Evolutionary conservation across 2,797 vertebrate species (phyloP), one percentile per base, ranked within the genome.

Genomic region (Aselliscus stoliczkanus): DNA sequence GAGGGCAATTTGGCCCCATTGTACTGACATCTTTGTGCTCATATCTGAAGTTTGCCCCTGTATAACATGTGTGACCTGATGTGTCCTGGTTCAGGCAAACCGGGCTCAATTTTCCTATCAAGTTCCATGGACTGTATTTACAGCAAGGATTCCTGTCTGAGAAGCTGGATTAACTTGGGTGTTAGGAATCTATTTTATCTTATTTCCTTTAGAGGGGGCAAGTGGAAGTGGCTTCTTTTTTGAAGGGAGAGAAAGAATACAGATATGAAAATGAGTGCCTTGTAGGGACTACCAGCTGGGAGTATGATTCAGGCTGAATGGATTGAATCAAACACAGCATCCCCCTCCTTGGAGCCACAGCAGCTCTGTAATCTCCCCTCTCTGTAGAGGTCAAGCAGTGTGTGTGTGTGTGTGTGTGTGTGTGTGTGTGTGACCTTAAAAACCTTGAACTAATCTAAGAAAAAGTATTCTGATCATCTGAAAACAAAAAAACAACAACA

Each of bases 71-170:
- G 76, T 92, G 90, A 95, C 77, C 90, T 84, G 42, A 76, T 18
- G 67, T 58, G 56, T 82, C 96, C 75, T 64, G 50, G n/a, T 83
- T 96, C 65, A 31, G 83, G 75, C 34, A 85, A 90, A 39, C 72
- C 58, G 47, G 79, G 39, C 84, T 82, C 58, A 34, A 14, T 67
- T 76, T 83, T 90, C 70, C 70, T 90, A 37, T 93, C 93, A 96
- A 79, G 92, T 96, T 94, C 54, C 67, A 65, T 0, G 17, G 42
- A 73, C 56, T 70, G 42, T 84, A 37, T 84, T 90, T 77, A 76
- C 50, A 94, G 72, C 75, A 92, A 90, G 75, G 60, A 92, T n/a
- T 69, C 85, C 79, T 42, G 91, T 50, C 44, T 44, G 84, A 13
- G 77, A 47, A 65, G 42, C 5, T 60, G 20, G n/a, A 62, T 80